Base-by-base conservation (phyloP, 1,140 invertebrate species). In the Hestina assimilis region DNA sequence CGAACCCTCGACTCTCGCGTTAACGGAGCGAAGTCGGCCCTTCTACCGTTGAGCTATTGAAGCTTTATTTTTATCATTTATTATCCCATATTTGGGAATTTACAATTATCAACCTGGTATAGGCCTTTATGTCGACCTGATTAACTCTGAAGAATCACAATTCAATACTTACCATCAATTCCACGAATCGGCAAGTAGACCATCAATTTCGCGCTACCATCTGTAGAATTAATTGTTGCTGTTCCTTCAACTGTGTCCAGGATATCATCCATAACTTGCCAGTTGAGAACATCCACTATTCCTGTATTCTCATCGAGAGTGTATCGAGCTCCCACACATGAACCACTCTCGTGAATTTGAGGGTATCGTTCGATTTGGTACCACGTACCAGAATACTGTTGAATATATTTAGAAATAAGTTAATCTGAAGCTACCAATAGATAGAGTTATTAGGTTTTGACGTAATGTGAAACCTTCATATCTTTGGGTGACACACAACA, bases 371-470 rank as follows among this genome's bases (percentile, higher is more conserved):
- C 72, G 1, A 70, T 78, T 51, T 83, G 77, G 56, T 85, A 85
- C 83, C 83, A 87, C 1, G 60, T 79, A 4, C 83, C 80, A 1
- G 71, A 63, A 35, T 81, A 85, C 83, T 87, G 67, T 46, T 21
- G n/a, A n/a, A n/a, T n/a, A 24, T 41, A 48, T n/a, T n/a, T n/a
- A n/a, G n/a, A 56, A 56, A 33, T 17, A 7, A 56, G 9, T 17
- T 45, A 21, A 9, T 29, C 15, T 8, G n/a, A 38, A 38, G 2
- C n/a, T 12, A 12, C 15, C 12, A 41, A 46, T 11, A 46, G n/a
- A 35, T 40, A 19, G 15, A 3, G 47, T 17, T 21, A 48, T 7
- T 43, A 3, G n/a, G n/a, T n/a, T n/a, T n/a, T n/a, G n/a, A n/a
- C n/a, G n/a, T n/a, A n/a, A n/a, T n/a, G n/a, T n/a, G n/a, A n/a